These are phyloP conservation scores for Cariama cristata DNA, from an alignment of 2,113 vertebrate species.

Conservation along the genomic window DNA sequence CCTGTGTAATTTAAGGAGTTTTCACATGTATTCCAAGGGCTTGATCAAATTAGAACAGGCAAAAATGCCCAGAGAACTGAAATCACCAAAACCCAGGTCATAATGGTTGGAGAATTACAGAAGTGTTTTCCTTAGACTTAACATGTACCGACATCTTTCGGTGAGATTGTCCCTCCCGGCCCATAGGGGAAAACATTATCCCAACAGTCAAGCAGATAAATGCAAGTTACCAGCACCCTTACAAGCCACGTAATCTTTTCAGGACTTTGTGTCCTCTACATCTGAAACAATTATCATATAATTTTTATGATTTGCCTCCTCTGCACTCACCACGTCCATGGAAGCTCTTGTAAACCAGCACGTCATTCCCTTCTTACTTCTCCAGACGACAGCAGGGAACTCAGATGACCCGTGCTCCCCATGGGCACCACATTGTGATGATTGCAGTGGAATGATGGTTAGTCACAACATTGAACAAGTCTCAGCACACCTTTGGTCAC, in stretches of 20 bases:
- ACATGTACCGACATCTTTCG: background rate
- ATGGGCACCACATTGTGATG: fast-evolving
- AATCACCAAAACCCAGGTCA: background rate
- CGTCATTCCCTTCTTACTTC: background rate
- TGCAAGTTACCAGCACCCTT: background rate
- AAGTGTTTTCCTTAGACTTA: background rate
- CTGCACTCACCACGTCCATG: background rate
- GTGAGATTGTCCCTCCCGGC: background rate
- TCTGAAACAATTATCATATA: background rate
- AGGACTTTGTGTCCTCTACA: background rate
- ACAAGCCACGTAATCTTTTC: background rate
- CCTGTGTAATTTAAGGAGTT: background rate
- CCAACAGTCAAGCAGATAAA: background rate
- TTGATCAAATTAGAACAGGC: background rate
- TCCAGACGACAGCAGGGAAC: background rate
- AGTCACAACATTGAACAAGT: background rate
- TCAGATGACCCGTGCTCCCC: background rate
- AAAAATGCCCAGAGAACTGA: background rate
- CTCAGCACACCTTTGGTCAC: background rate
- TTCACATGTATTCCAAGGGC: background rate
- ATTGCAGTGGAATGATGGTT: background rate
- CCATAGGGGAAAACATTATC: background rate
- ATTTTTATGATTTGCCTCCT: background rate
- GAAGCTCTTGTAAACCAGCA: background rate
- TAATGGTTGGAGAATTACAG: background rate